These are phyloP conservation scores for Littorina saxatilis DNA, from an alignment of 1,140 invertebrate genomes.

Conservation along the genomic window DNA sequence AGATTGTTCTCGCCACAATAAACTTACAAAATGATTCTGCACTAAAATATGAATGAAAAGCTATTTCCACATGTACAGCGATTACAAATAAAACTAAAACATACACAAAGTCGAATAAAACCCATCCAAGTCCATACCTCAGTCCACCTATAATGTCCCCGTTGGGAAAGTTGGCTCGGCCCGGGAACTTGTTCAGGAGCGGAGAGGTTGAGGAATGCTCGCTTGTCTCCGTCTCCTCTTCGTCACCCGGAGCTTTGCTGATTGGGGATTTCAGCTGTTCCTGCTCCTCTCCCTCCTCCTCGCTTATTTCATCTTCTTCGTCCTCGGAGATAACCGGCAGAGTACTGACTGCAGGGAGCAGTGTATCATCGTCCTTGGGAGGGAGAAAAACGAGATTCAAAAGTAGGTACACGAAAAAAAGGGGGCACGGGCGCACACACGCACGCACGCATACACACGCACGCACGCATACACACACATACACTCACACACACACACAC, in stretches of 20 bases:
- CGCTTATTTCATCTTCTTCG: constrained; percentile 55
- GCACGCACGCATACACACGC: not conserved
- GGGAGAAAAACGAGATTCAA: constrained; percentile 27
- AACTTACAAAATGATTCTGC: too few relatives aligned
- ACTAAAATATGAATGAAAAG: too few relatives aligned
- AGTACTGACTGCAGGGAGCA: constrained; percentile 55
- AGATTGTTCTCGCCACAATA: too few relatives aligned
- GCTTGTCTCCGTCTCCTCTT: constrained; percentile 50
- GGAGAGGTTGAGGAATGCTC: constrained; percentile 46
- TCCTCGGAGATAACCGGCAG: constrained; percentile 70
- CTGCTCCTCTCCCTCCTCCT: constrained; percentile 52
- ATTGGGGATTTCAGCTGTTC: constrained; percentile 9
- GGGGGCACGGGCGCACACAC: too few relatives aligned
- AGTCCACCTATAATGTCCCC: constrained; percentile 40
- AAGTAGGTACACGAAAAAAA: too few relatives aligned
- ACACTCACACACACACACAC: not conserved
- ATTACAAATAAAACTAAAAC: too few relatives aligned
- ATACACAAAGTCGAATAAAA: too few relatives aligned
- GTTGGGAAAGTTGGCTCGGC: constrained; percentile 45
- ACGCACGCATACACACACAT: too few relatives aligned
- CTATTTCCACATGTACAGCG: too few relatives aligned
- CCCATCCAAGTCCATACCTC: constrained; percentile 36
- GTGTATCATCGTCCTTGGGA: constrained; percentile 51
- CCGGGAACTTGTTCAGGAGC: constrained; percentile 36
- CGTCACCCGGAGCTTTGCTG: constrained; percentile 28